These are phyloP conservation scores for Saxicola maurus DNA, from an alignment of 2,797 vertebrate genomes.

Conservation along the genomic window DNA sequence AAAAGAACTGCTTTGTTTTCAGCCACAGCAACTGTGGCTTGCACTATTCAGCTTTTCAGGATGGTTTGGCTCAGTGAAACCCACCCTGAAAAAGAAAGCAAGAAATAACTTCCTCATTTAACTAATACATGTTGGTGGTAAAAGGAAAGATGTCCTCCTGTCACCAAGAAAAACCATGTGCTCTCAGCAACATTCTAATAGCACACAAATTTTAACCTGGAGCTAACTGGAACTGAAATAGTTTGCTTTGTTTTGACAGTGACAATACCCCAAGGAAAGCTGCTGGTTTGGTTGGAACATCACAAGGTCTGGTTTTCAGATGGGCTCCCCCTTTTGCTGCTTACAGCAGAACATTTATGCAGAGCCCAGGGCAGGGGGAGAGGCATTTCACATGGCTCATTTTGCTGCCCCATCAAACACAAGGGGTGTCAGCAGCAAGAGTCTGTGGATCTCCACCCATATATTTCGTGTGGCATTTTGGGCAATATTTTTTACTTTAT, in stretches of 20 bases:
- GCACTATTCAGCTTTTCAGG: neutral
- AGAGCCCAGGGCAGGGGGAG: neutral
- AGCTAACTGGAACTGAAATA: neutral
- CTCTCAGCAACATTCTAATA: neutral
- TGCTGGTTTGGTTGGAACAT: neutral
- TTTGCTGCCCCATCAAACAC: neutral
- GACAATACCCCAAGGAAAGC: neutral
- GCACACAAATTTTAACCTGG: neutral
- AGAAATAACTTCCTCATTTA: neutral
- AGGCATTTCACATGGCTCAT: neutral
- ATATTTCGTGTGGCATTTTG: neutral
- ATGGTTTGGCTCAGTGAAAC: neutral
- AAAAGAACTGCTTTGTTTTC: neutral
- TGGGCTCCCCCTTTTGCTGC: neutral
- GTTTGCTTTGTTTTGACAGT: neutral
- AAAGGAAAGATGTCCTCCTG: neutral
- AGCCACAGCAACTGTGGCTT: too few species aligned
- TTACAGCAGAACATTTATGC: neutral
- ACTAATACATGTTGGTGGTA: fast-evolving
- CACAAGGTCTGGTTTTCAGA: neutral
- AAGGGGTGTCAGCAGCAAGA: neutral
- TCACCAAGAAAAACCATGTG: neutral
- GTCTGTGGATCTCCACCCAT: neutral
- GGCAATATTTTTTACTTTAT: neutral
- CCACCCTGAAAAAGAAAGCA: neutral